Evolutionary conservation across 2,888 invertebrate species (phyloP), one percentile per base, ranked within the genome.

Genomic region (Euplexia lucipara): DNA sequence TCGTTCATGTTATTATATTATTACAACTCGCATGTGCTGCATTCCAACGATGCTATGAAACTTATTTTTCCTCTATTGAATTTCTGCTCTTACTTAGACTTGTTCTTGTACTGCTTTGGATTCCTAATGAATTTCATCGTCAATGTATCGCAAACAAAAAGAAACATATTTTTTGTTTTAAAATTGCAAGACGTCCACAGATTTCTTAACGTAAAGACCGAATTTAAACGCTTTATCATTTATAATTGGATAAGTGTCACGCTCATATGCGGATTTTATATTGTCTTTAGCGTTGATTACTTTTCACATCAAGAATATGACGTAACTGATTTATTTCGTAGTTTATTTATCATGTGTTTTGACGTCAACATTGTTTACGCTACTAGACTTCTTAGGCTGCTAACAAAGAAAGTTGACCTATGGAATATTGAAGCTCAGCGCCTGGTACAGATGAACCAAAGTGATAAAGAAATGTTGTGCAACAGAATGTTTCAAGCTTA

Each of bases 401-500:
- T 72, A 30, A 47, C 49, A 7, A 26, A 47, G 6, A 56, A 62
- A 30, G 8, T 61, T 3, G 22, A 20, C 8, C 20, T 65, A 7
- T 69, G 72, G 69, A 69, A 52, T 32, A 16, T 9, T 8, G 8
- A 39, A 1, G n/a, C n/a, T 10, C 8, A 44, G 39, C n/a, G 51
- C 16, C 20, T 49, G 8, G 9, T 5, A 5, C 32, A 35, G 18
- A 16, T 20, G 3, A 9, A 61, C 8, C 34, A 32, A 0, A 12
- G 14, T 0, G 22, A n/a, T 0, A 14, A n/a, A 8, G 20, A 45
- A 9, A 26, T 12, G 4, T 10, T 22, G 5, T 52, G 52, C 30
- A 18, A 18, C 10, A 20, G 35, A 10, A 60, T 67, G 63, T 57
- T 59, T 52, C 22, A 57, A n/a, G 41, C 48, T 10, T 71, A 60